Percentiles rank a stretch among this genome's conserved stretches.
These are phyloP conservation scores for Mus minutoides DNA, from an alignment of 2,797 vertebrate genomes.

Conservation along the genomic window DNA sequence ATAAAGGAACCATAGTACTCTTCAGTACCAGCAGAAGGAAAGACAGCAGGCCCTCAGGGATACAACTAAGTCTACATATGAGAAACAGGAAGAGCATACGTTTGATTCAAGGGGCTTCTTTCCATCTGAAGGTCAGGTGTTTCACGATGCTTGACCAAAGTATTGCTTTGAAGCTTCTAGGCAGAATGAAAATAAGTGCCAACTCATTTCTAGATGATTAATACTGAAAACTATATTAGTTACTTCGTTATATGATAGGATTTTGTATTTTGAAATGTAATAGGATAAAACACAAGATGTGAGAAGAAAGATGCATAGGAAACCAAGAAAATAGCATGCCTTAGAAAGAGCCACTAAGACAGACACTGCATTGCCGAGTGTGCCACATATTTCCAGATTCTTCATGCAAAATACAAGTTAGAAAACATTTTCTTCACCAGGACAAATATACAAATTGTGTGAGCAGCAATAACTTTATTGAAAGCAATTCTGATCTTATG, in stretches of 20 bases:
- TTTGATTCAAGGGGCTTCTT: background rate
- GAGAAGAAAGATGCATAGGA: background rate
- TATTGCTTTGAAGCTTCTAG: background rate
- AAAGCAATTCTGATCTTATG: constrained; percentile 56
- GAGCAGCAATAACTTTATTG: constrained; percentile 7
- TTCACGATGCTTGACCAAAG: constrained; percentile 18
- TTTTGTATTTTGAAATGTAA: constrained; percentile 24
- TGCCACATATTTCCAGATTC: constrained; percentile 12
- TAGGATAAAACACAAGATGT: background rate
- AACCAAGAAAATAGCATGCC: background rate
- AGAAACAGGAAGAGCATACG: constrained; percentile 13
- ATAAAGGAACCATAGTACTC: background rate
- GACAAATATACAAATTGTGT: constrained; percentile 42
- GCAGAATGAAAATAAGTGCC: constrained; percentile 32
- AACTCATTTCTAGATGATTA: constrained; percentile 48
- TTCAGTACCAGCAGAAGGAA: background rate
- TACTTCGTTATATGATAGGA: constrained; percentile 30
- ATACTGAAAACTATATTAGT: background rate
- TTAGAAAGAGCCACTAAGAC: constrained; percentile 17
- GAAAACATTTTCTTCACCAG: constrained; percentile 57
- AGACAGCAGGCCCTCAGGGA: background rate
- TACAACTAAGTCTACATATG: background rate
- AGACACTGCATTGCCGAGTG: background rate
- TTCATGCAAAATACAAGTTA: constrained; percentile 58
- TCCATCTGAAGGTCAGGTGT: background rate